These are phyloP conservation scores for Ardeotis arabs DNA, from an alignment of 2,113 vertebrate genomes.

Conservation along the genomic window DNA sequence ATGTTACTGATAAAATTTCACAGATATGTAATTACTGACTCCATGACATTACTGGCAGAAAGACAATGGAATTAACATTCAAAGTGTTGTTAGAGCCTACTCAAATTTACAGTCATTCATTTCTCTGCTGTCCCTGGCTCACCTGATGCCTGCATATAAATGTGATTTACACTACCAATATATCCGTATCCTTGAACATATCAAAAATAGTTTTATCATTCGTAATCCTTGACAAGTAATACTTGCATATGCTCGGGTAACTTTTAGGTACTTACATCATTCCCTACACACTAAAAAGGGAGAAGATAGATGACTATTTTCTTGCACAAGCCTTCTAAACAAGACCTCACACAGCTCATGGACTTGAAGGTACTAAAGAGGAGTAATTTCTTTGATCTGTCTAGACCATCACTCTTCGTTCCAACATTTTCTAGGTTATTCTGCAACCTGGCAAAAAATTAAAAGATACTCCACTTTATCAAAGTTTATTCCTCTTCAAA, in stretches of 20 bases:
- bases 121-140: not conserved
- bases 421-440: not conserved
- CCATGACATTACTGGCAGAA: not conserved
- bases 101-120: not conserved
- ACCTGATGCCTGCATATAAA: not conserved
- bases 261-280: not conserved
- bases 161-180: not conserved
- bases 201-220: not conserved
- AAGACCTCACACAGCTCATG: not conserved
- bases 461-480: not conserved
- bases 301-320: not conserved
- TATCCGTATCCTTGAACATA: not conserved
- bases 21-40: not conserved
- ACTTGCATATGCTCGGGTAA: not conserved
- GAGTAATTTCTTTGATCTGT: not conserved
- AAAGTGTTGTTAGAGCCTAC: not conserved
- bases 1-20: not conserved
- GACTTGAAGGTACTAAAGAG: not conserved
- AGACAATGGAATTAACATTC: not conserved
- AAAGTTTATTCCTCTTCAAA: not conserved
- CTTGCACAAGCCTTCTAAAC: not conserved
- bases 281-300: not conserved
- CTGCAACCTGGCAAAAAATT: not conserved
- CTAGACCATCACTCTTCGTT: not conserved
- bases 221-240: not conserved